These are phyloP conservation scores for Premnoplex brunnescens DNA, from an alignment of 2,797 vertebrate species.

Conservation along the genomic window DNA sequence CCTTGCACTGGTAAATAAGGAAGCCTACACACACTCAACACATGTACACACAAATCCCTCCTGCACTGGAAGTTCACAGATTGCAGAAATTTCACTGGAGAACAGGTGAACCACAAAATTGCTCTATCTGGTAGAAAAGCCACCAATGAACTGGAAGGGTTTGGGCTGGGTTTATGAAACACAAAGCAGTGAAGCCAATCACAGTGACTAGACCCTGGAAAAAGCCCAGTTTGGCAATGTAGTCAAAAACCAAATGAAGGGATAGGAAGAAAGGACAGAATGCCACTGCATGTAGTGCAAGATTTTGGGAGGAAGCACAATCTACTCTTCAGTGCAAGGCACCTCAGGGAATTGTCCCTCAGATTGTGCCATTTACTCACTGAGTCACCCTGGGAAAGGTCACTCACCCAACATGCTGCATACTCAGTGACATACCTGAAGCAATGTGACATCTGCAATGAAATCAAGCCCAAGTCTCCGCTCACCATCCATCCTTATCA, in stretches of 20 bases:
- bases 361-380: neutral
- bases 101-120: slow-evolving; percentile 10
- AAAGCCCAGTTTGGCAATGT: neutral
- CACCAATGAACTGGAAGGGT: neutral
- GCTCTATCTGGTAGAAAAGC: neutral
- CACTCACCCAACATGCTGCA: neutral
- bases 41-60: neutral
- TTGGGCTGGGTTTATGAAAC: neutral
- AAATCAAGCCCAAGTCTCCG: neutral
- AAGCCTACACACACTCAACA: neutral
- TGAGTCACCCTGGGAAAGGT: neutral
- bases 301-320: neutral
- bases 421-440: neutral
- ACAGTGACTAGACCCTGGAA: neutral
- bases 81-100: neutral
- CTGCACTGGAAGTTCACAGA: neutral
- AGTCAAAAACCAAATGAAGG: neutral
- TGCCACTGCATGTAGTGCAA: neutral
- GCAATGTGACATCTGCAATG: neutral
- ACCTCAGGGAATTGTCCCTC: neutral
- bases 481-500: neutral
- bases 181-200: slow-evolving; percentile 8
- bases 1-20: neutral
- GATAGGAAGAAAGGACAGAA: slow-evolving; percentile 13
- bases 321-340: neutral